A percentile compares a stretch with the other conserved stretches of the same genome.
phyloP scores from a whole-genome alignment of 1,140 invertebrate species.

The Scaptodrosophila lebanonensis region DNA sequence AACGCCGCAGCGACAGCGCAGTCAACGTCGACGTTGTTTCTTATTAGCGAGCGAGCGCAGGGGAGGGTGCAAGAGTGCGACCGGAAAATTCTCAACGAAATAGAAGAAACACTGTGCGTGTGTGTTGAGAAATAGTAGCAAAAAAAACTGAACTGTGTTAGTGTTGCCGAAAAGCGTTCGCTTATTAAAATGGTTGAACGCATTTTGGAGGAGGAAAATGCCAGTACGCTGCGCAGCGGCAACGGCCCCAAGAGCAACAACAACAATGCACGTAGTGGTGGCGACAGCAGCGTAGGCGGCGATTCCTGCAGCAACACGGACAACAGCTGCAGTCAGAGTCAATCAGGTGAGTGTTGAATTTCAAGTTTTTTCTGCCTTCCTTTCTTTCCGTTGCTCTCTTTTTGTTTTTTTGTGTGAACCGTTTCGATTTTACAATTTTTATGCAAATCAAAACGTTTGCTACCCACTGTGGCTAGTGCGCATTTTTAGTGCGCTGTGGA shows the following conservation, averaged over 20 bases:
- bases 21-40: too few species aligned
- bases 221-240: slow-evolving; percentile 44
- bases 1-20: slow-evolving; percentile 1
- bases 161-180: slow-evolving; percentile 9
- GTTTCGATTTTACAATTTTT: slow-evolving; percentile 9
- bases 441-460: slow-evolving; percentile 1
- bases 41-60: slow-evolving; percentile 19
- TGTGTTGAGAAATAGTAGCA: slow-evolving; percentile 1
- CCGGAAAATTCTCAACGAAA: slow-evolving; percentile 38
- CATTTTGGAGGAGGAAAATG: slow-evolving; percentile 57
- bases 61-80: slow-evolving; percentile 37
- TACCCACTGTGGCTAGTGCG: slow-evolving; percentile 14
- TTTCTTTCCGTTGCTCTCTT: slow-evolving; percentile 3
- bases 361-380: slow-evolving; percentile 30
- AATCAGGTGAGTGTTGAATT: slow-evolving; percentile 64
- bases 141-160: slow-evolving; percentile 19
- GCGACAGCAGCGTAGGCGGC: slow-evolving; percentile 58
- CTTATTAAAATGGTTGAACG: slow-evolving; percentile 61
- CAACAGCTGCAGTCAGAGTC: slow-evolving; percentile 69
- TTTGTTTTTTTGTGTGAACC: slow-evolving; percentile 8
- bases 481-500: slow-evolving; percentile 16
- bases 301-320: slow-evolving; percentile 66
- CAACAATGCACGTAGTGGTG: slow-evolving; percentile 30
- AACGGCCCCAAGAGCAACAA: slow-evolving; percentile 29
- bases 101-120: slow-evolving; percentile 11